Conservation (phyloP, 2,113 vertebrate species). For the Callochromis pleurospilus region DNA sequence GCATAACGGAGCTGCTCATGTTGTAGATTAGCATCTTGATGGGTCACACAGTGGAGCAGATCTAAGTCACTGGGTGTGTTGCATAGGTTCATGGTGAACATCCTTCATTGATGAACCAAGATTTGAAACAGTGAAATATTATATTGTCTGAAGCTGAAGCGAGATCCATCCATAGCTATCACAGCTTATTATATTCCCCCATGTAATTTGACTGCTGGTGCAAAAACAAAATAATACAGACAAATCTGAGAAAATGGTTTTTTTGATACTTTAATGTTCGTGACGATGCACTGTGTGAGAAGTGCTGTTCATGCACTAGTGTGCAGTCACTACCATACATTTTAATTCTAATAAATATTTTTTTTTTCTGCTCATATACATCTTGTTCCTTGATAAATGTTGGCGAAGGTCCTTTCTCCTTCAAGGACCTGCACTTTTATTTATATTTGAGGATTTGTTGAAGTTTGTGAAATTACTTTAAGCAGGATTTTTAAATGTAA, state of each 20-base stretch:
- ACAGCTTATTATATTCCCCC: rapidly evolving
- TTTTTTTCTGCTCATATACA: background rate
- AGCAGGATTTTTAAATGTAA: background rate
- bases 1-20: rapidly evolving
- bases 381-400: background rate
- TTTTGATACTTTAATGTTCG: background rate
- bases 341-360: background rate
- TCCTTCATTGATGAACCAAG: background rate
- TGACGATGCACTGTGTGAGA: background rate
- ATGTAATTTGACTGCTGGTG: background rate
- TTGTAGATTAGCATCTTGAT: background rate
- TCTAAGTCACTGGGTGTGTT: background rate
- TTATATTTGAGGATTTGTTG: background rate
- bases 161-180: background rate
- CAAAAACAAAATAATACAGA: rapidly evolving
- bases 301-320: background rate
- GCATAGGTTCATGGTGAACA: background rate
- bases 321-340: background rate
- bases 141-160: background rate
- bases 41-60: background rate
- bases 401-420: background rate
- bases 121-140: background rate
- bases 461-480: background rate
- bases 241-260: background rate
- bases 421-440: background rate